Evolutionary conservation across 1,140 invertebrate species (phyloP), one percentile per base, ranked within the genome.

Genomic region (Scaptomyza montana): DNA sequence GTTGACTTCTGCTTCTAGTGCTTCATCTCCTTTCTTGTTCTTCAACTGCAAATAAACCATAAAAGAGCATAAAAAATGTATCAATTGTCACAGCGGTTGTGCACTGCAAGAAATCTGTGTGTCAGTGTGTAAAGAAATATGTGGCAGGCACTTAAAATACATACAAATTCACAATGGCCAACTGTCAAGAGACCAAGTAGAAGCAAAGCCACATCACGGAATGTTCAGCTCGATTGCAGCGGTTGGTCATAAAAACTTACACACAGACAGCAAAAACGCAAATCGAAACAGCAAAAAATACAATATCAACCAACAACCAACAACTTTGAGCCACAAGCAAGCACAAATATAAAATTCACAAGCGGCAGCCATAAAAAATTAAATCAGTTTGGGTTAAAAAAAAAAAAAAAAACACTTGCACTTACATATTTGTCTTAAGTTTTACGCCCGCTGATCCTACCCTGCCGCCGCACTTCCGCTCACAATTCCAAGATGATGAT

Each of bases 21-120:
- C 45, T 61, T 43, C 39, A 47, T 67, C 47, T 56, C 59, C 62
- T 6, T 33, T 33, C 45, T 56, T 36, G 33, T 56, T 67, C 47
- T 56, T 62, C 66, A 45, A 30, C 66, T 46, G 62, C 60, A 85
- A 87, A 87, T 81, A 86, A 87, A 75, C 81, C 78, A 86, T 87
- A 78, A 87, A 86, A 86, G 75, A 74, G 82, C 82, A 82, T 87
- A 87, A 78, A 76, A 82, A 81, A 87, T 87, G 82, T 78, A 81
- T 87, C 82, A 82, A 87, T 86, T 87, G 82, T 86, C 78, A 65
- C 74, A 74, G 73, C 59, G 68, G 73, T 54, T 66, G 77, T 80
- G 80, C 73, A 86, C 74, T 76, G 81, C 57, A 72, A 69, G 67
- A 68, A 86, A 62, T 43, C 13, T 50, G 45, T 56, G 30, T 19